A percentile compares a stretch with the other conserved stretches of the same genome.
Conservation (phyloP, 2,888 invertebrate genomes). For the Tinea pellionella region DNA sequence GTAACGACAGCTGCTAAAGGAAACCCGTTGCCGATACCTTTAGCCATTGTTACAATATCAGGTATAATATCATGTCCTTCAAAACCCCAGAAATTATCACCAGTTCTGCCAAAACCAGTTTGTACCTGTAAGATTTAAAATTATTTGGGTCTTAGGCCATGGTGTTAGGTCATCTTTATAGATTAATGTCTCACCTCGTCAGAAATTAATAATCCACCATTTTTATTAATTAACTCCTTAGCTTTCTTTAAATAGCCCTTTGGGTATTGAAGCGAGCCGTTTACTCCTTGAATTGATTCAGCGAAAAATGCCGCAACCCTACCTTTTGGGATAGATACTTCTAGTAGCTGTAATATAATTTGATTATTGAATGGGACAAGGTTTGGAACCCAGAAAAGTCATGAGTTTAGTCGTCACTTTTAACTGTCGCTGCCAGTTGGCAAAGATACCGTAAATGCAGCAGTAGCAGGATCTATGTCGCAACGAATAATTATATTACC, state of each 20-base stretch:
- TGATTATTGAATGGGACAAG: too few species aligned
- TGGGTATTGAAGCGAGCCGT: slow-evolving; percentile 93
- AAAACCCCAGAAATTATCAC: slow-evolving; percentile 97
- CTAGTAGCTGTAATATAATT: slow-evolving; percentile 68
- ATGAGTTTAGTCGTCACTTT: too few species aligned
- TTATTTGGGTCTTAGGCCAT: background rate
- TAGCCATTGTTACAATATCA: slow-evolving; percentile 96
- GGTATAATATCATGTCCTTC: slow-evolving; percentile 86
- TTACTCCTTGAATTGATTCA: slow-evolving; percentile 97
- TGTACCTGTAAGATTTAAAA: slow-evolving; percentile 85
- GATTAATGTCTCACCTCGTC: slow-evolving; percentile 77
- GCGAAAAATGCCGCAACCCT: slow-evolving; percentile 91
- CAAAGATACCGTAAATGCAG: too few species aligned
- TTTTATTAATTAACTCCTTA: slow-evolving; percentile 78
- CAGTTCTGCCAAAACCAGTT: slow-evolving; percentile 95
- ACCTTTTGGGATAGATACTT: slow-evolving; percentile 81
- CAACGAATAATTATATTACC: too few species aligned
- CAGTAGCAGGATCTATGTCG: too few species aligned
- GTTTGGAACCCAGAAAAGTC: too few species aligned
- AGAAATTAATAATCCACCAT: slow-evolving; percentile 89
- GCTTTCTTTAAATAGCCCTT: slow-evolving; percentile 87
- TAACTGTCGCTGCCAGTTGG: too few species aligned
- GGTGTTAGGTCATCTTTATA: background rate
- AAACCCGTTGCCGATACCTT: slow-evolving; percentile 96
- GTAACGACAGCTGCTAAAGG: slow-evolving; percentile 96